Conservation (phyloP, 2,797 vertebrate species). For the Acestrorhynchus altus region DNA sequence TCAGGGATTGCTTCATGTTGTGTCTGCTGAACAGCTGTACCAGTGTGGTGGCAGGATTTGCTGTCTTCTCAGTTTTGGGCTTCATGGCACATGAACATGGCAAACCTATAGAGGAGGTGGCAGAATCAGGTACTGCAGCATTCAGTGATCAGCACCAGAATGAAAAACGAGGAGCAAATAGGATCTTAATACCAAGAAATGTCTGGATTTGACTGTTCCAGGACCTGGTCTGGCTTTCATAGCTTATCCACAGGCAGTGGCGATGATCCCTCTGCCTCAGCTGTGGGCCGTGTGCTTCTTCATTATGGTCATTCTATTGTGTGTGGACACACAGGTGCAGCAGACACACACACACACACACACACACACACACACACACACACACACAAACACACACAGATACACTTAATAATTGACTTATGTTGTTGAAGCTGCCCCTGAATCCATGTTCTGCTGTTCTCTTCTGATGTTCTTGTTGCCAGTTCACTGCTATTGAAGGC, state of each 20-base stretch:
- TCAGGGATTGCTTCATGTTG: constrained; percentile 75
- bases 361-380: too few species aligned
- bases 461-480: too few species aligned
- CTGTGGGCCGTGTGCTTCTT: constrained; percentile 72
- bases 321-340: constrained; percentile 88
- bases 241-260: constrained; percentile 71
- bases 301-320: constrained; percentile 71
- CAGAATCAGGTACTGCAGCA: constrained; percentile 76
- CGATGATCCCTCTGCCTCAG: constrained; percentile 69
- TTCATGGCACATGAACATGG: constrained; percentile 81
- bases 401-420: too few species aligned
- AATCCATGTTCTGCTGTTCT: too few species aligned
- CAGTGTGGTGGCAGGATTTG: constrained; percentile 79
- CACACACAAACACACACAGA: too few species aligned
- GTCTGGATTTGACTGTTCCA: constrained; percentile 56
- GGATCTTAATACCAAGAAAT: not conserved
- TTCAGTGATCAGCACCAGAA: not conserved
- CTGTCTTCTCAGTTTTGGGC: constrained; percentile 82
- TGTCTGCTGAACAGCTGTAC: constrained; percentile 79
- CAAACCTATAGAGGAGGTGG: constrained; percentile 74
- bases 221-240: constrained; percentile 89
- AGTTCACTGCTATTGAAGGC: constrained; percentile 79
- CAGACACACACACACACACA: not conserved
- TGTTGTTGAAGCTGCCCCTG: too few species aligned
- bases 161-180: not conserved